Evolutionary conservation across 2,888 invertebrate species (phyloP).

Genomic region (Monochamus alternatus): DNA sequence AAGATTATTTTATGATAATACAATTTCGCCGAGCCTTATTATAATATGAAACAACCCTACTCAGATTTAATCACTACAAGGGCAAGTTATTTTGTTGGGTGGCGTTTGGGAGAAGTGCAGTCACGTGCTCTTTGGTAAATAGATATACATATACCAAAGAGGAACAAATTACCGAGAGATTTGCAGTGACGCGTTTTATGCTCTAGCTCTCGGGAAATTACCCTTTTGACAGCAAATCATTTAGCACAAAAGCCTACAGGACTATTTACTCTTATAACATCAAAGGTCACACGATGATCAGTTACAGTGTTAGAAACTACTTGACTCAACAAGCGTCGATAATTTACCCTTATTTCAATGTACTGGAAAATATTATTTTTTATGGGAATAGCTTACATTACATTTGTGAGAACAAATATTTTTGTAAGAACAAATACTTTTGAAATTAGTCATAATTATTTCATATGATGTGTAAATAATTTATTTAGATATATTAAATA

Average conservation of each 20-base stretch:
- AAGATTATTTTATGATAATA: too few species aligned
- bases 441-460: too few species aligned
- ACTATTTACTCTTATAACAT: conserved; percentile 43
- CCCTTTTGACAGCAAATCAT: conserved; percentile 50
- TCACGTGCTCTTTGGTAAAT: conserved; percentile 40
- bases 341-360: conserved; percentile 38
- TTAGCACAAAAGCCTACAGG: conserved; percentile 35
- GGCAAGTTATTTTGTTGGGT: conserved; percentile 17
- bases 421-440: too few species aligned
- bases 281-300: conserved; percentile 53
- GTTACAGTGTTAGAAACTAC: conserved; percentile 47
- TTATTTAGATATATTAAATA: too few species aligned
- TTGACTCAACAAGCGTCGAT: conserved; percentile 48
- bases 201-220: conserved; percentile 47
- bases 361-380: conserved; percentile 32
- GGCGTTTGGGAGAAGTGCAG: conserved; percentile 22
- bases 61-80: conserved; percentile 46
- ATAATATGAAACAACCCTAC: not conserved
- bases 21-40: not conserved
- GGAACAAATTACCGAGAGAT: conserved; percentile 26
- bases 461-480: too few species aligned
- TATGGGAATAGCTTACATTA: conserved; percentile 30
- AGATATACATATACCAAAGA: conserved; percentile 41
- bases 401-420: too few species aligned
- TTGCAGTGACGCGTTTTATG: conserved; percentile 44